A percentile compares a stretch with the other conserved stretches of the same genome.
phyloP scores from a whole-genome alignment of 2,797 vertebrate species.

The Thunnus albacares region DNA sequence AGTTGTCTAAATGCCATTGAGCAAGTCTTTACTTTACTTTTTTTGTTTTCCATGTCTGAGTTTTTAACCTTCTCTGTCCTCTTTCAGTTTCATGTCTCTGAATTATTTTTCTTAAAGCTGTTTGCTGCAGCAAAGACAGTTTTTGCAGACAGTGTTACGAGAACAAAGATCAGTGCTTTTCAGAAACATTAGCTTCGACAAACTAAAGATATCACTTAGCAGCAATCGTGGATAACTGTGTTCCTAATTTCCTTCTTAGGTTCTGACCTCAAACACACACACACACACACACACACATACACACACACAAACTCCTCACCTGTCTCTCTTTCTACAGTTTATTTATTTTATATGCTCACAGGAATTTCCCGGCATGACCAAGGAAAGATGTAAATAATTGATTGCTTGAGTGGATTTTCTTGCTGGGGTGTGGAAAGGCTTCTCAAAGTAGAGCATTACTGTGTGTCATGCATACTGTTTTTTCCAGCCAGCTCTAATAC shows the following conservation, averaged over 20 bases:
- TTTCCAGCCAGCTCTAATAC: background rate
- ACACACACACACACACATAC: background rate
- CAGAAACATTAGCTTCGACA: background rate
- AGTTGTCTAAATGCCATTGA: background rate
- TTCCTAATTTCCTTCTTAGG: constrained; percentile 8
- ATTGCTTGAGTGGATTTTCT: constrained; percentile 52
- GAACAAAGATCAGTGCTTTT: background rate
- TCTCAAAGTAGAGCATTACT: constrained; percentile 12
- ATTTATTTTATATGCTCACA: constrained; percentile 27
- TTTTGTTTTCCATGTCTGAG: background rate
- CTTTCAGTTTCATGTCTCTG: background rate
- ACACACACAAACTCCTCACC: constrained; percentile 5
- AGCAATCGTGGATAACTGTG: background rate
- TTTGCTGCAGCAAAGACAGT: background rate
- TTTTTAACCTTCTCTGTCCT: background rate
- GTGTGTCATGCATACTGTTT: background rate
- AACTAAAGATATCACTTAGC: constrained; percentile 13
- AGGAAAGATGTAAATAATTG: constrained; percentile 53
- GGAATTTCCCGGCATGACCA: constrained; percentile 31
- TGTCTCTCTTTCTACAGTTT: constrained; percentile 29
- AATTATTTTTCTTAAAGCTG: background rate
- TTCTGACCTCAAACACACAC: background rate
- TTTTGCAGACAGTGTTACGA: constrained; percentile 6
- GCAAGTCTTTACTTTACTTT: background rate
- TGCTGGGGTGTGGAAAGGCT: constrained; percentile 37